Percentiles rank a stretch among this genome's conserved stretches.
Evolutionary conservation across 2,888 invertebrate genomes (phyloP).

Genomic region (Gymnosoma rotundatum): DNA sequence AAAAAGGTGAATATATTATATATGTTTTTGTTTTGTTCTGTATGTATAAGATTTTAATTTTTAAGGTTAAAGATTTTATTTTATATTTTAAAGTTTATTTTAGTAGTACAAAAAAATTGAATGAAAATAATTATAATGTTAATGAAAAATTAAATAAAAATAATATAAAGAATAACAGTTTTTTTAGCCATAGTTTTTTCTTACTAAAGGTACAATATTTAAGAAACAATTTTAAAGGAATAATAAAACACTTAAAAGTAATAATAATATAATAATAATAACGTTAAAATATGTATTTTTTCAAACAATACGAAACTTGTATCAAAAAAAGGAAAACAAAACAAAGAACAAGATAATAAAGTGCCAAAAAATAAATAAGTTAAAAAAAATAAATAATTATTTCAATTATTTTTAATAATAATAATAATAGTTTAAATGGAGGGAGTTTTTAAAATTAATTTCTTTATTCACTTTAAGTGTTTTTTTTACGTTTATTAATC

Average conservation of each 20-base stretch:
- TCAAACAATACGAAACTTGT: constrained; percentile 65
- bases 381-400: constrained; percentile 30
- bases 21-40: constrained; percentile 70
- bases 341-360: constrained; percentile 54
- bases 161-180: constrained; percentile 62
- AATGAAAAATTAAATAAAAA: constrained; percentile 44
- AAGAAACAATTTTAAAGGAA: constrained; percentile 49
- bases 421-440: constrained; percentile 30
- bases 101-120: constrained; percentile 27
- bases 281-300: constrained; percentile 39
- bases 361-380: constrained; percentile 34
- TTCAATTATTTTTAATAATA: no score
- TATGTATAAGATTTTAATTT: constrained; percentile 72
- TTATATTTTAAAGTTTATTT: constrained; percentile 51
- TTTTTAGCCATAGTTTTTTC: constrained; percentile 21
- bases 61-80: constrained; percentile 45
- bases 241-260: constrained; percentile 70
- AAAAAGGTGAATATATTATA: constrained; percentile 69
- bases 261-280: constrained; percentile 29
- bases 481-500: constrained; percentile 5
- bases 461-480: constrained; percentile 8
- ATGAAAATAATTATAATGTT: no score
- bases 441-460: constrained; percentile 49
- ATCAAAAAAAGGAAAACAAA: constrained; percentile 24
- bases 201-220: constrained; percentile 62